A percentile compares a stretch with the other conserved stretches of the same genome.
These are phyloP conservation scores for Metopolophium dirhodum DNA, from an alignment of 1,140 invertebrate species.

Conservation along the genomic window DNA sequence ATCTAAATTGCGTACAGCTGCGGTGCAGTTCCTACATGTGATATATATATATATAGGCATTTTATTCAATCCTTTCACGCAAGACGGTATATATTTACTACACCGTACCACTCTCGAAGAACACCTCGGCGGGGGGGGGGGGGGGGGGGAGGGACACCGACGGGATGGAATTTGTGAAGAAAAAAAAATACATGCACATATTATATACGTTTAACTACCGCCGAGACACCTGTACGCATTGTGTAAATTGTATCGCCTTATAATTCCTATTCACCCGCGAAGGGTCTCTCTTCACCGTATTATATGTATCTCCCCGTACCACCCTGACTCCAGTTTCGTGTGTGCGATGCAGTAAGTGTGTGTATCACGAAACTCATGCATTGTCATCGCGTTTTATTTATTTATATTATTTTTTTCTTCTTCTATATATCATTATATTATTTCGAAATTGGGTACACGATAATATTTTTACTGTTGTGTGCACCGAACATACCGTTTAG, in stretches of 20 bases:
- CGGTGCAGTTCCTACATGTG: neutral
- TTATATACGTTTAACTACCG: neutral
- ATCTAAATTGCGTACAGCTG: conserved; percentile 14
- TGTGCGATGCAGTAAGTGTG: neutral
- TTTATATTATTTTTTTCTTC: conserved; percentile 18
- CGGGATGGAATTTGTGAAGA: neutral
- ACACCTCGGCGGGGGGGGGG: neutral
- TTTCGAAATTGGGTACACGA: conserved; percentile 20
- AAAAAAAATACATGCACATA: neutral
- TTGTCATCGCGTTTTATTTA: neutral
- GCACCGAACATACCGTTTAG: conserved; percentile 10
- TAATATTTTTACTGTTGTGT: conserved; percentile 41
- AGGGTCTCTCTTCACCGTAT: neutral
- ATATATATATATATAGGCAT: neutral
- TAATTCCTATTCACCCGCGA: conserved; percentile 13
- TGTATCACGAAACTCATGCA: neutral
- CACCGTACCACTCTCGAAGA: neutral
- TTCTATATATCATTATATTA: conserved; percentile 9
- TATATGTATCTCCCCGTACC: neutral
- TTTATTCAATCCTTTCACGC: neutral
- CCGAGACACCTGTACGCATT: conserved; percentile 1
- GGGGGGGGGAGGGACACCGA: neutral
- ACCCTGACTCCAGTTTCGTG: neutral
- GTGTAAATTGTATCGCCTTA: conserved; percentile 30
- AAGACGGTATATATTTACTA: conserved; percentile 17